Conservation (phyloP, 2,113 vertebrate genomes). For the Bombycilla garrulus region DNA sequence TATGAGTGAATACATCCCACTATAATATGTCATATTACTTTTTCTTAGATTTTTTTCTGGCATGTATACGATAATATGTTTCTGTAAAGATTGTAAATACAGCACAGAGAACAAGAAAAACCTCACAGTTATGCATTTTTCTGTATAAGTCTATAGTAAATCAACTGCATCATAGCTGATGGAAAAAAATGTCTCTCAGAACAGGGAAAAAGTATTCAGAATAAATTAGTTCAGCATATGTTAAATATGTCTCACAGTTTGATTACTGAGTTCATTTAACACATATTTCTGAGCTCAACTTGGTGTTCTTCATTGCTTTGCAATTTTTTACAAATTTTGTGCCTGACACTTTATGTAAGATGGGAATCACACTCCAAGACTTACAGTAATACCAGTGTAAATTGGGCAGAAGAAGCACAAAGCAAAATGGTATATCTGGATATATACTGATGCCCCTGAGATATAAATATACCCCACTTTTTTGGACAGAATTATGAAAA, state of each 20-base stretch:
- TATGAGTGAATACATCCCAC: neutral
- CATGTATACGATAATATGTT: neutral
- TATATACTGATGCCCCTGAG: neutral
- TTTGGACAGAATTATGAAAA: neutral
- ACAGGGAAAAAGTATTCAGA: neutral
- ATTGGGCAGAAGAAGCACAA: neutral
- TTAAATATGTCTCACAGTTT: neutral
- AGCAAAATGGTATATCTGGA: neutral
- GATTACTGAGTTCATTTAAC: neutral
- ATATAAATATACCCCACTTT: neutral
- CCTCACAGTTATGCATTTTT: neutral
- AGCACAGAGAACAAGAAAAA: neutral
- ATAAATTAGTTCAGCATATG: neutral
- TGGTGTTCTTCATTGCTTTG: neutral
- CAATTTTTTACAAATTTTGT: neutral
- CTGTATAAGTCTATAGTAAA: neutral
- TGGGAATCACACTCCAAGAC: neutral
- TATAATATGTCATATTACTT: neutral
- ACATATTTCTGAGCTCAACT: neutral
- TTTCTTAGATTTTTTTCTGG: neutral
- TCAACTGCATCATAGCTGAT: neutral
- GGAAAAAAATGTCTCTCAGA: neutral
- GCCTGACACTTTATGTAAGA: neutral
- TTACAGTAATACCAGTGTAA: neutral
- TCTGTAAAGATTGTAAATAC: neutral